Percentiles rank a stretch among this genome's conserved stretches.
phyloP scores from a whole-genome alignment of 2,113 vertebrate genomes.

The Lates calcarifer region DNA sequence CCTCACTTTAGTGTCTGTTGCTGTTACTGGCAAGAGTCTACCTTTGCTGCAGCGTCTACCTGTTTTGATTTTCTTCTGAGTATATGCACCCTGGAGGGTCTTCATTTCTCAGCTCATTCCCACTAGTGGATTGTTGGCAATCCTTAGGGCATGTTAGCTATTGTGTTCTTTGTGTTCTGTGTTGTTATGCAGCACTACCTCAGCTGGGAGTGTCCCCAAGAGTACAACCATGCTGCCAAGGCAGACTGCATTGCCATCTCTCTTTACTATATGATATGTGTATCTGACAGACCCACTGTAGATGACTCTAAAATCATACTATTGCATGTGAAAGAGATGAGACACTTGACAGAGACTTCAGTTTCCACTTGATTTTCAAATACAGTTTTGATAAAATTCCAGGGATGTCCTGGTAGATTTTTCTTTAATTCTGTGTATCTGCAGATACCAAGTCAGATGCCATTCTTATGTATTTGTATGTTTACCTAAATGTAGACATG shows the following conservation, averaged over 20 bases:
- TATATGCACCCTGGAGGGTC: conserved; percentile 23
- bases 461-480: too few relatives aligned
- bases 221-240: background rate
- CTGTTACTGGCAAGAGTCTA: background rate
- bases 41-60: conserved; percentile 5
- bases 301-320: background rate
- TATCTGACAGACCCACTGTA: conserved; percentile 5
- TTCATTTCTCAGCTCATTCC: conserved; percentile 46
- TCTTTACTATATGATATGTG: background rate
- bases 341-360: background rate
- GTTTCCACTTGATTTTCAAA: background rate
- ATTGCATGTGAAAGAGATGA: conserved; percentile 9
- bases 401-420: background rate
- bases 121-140: conserved; percentile 29
- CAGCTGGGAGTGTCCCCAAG: conserved; percentile 31
- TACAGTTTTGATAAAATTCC: background rate
- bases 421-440: too few relatives aligned
- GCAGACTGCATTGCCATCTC: background rate
- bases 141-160: conserved; percentile 8
- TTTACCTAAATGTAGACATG: too few relatives aligned
- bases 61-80: conserved; percentile 1
- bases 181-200: conserved; percentile 15
- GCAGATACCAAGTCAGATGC: too few relatives aligned
- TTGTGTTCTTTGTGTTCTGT: conserved; percentile 27
- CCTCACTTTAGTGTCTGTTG: background rate